Evolutionary conservation across 2,888 invertebrate genomes (phyloP), one percentile per base, ranked within the genome.

Genomic region (Ligdia adustata): DNA sequence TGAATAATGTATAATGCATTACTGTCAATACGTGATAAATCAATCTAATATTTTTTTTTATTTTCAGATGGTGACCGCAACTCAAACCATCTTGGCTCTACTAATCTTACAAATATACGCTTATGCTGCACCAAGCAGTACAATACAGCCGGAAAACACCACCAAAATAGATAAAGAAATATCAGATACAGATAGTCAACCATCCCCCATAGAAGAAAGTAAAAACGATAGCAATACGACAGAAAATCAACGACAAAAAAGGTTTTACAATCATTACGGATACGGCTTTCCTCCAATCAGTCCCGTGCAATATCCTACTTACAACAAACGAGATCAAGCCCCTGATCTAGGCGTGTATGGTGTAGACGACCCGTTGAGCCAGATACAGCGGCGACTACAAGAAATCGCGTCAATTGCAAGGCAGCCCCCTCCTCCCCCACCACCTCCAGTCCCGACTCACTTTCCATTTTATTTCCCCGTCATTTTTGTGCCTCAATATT

Each of bases 1-100:
- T n/a, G n/a, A n/a, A n/a, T n/a, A n/a, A n/a, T n/a, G n/a, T n/a
- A n/a, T n/a, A n/a, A n/a, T n/a, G n/a, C n/a, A n/a, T n/a, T n/a
- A n/a, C n/a, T n/a, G n/a, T n/a, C n/a, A n/a, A n/a, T n/a, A n/a
- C n/a, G n/a, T n/a, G n/a, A n/a, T n/a, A n/a, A 4, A 22, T 26
- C 15, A 28, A 4, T 20, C 5, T 15, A 1, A 16, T 16, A 2
- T 12, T 15, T 9, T 13, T 43, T 58, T 55, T 59, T 31, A 34
- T 52, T 88, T 87, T 42, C 87, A 89, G 88, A 88, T 88, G 87
- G 69, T 62, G 63, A 62, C 41, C 49, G 22, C 66, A 34, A 51
- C 56, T 12, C 55, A 60, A 14, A 15, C 74, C 9, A 15, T 79
- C 37, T 47, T 79, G 46, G 68, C 68, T 42, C 48, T 78, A 45